Base-by-base conservation (phyloP, 2,797 vertebrate species). In the Coregonus ussuriensis region DNA sequence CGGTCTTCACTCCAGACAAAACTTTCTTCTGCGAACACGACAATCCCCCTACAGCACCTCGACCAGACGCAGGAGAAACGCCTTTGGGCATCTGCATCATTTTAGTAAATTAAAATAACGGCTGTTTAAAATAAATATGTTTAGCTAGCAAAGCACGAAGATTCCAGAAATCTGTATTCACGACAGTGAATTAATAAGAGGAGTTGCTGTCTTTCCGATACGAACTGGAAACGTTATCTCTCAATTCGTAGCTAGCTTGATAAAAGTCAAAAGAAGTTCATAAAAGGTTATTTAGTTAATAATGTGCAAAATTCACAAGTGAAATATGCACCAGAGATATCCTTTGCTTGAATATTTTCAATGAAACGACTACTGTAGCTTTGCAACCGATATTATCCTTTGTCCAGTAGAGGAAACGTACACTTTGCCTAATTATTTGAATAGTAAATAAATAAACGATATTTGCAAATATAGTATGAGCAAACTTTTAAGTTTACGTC, bases 51-150 rank as follows among this genome's bases (percentile, higher is more conserved):
- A 69, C 82, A 0, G 85, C 67, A 4, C 88, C 86, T 74, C 91
- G 91, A 71, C 74, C 89, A 25, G 92, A 72, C 2, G 91, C 94
- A 0, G 93, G 92, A 82, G 93, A 94, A 80, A 95, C 90, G 82
- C 93, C 93, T 88, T 92, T 95, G 65, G 95, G 93, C 81, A 95
- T 86, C 85, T 95, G 94, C 90, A 96, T 95, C 96, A 96, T 96
- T 81, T 90, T 71, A 25, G 11, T 56, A 16, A 82, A 85, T 72
- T 75, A 11, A 47, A 62, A 41, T 9, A 77, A 82, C 76, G 71
- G 25, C 35, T 13, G 18, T 62, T 74, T 6, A 62, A 63, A 63
- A 25, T 6, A 47, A 74, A 74, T 5, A 54, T 15, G 16, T 31
- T 56, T 16, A n/a, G 2, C 52, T 21, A 56, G 7, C 18, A 29